Evolutionary conservation across 2,797 vertebrate genomes (phyloP), one percentile per base, ranked within the genome.

Genomic region (Scolopax bukidnonensis): DNA sequence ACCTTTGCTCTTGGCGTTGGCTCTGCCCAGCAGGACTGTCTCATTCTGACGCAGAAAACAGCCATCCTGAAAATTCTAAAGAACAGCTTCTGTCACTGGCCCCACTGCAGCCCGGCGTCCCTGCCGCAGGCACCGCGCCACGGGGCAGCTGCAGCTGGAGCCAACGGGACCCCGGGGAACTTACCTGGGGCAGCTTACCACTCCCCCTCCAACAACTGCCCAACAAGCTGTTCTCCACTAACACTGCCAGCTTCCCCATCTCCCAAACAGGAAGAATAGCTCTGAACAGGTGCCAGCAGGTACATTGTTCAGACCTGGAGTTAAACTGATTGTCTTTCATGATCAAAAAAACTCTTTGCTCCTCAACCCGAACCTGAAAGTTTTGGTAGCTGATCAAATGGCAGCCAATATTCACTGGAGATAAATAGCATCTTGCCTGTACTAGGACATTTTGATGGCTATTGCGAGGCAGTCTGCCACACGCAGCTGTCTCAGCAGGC

Each of bases 61-160:
- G 98, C 98, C 98, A 98, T 98, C 98, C 98, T 99, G 98, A 98
- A 98, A 98, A 99, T 98, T 98, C 99, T 99, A 98, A 99, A 99
- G 98, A 99, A 99, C 98, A 99, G 99, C 99, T 98, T 99, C 98
- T 99, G 98, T 99, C 98, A 99, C 98, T 98, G 98, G 98, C 98
- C 98, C 98, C 98, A 98, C 98, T 98, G 98, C 98, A 98, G 98
- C 96, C 98, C 21, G 97, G 96, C 95, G 0, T 73, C 95, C 96
- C 96, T 69, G 90, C 96, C 88, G 95, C 95, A 95, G 97, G 98
- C 98, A 96, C 97, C 88, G 6, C 68, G 92, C 81, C 97, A 90
- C 77, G 3, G 90, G 96, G 75, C 92, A 90, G 97, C 97, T 97
- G 98, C 93, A 95, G 94, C 98, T 96, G 97, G 97, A 97, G 97